Base-by-base conservation (phyloP, 2,888 invertebrate species). In the Molanna angustata region DNA sequence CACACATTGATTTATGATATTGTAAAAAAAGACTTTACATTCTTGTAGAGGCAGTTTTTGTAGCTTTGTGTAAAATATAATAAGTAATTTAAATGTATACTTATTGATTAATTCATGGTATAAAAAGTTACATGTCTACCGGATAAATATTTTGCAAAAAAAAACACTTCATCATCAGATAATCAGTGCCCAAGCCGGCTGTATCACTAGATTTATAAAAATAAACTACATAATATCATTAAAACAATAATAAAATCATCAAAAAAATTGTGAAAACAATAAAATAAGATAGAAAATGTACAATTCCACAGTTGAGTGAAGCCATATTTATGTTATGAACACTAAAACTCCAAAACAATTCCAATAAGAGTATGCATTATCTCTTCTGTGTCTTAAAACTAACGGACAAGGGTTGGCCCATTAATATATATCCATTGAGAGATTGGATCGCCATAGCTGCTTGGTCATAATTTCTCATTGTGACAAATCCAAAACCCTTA, bases 351-450 rank as follows among this genome's bases (percentile, higher is more conserved):
- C 41, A 47, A 27, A 37, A 37, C 45, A 39, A 16, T 27, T 39
- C 37, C 18, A 13, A 18, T n/a, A 41, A 27, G 18, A 53, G 49
- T 49, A 40, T 53, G 33, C 76, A 77, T 77, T 78, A 77, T 77
- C 77, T 78, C 67, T 78, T 77, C 66, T 77, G 76, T 35, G 76
- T 77, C 63, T 77, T 77, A 65, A 77, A 77, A 71, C 77, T 77
- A 67, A 77, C 76, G 60, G 76, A 76, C 61, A 77, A 69, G 37
- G 77, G 71, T 65, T 76, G 77, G 58, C 73, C 74, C 43, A 74
- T 73, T 37, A 78, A 67, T 50, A 74, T 68, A 53, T 76, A 76
- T 18, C 77, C 77, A 56, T 78, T 76, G 64, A 78, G 65, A 54
- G 74, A 74, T 63, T 76, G 77, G 69, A 78, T 78, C 60, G 78